A percentile compares a stretch with the other conserved stretches of the same genome.
These are phyloP conservation scores for Junonia oenone DNA, from an alignment of 2,888 invertebrate species.

Conservation along the genomic window DNA sequence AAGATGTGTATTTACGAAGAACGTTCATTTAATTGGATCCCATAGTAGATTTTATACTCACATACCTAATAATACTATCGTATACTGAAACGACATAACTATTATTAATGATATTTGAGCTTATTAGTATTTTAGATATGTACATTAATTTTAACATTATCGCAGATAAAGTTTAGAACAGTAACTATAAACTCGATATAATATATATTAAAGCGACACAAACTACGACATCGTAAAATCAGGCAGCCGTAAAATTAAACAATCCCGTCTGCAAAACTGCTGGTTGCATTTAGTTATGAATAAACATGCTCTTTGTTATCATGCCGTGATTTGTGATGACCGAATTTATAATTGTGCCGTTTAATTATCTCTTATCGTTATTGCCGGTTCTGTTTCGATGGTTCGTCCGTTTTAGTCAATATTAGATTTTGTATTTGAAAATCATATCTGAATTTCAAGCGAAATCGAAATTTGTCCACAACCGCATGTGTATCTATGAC, in stretches of 20 bases:
- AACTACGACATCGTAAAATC: constrained; percentile 28
- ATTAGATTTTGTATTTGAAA: not conserved
- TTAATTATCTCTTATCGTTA: not conserved
- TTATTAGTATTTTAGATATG: not conserved
- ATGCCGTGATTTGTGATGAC: constrained; percentile 8
- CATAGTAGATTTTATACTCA: not conserved
- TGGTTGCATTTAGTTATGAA: constrained; percentile 22
- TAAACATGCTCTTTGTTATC: constrained; percentile 16
- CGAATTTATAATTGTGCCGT: constrained; percentile 1
- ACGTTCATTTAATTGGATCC: not conserved
- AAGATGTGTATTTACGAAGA: not conserved
- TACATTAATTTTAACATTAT: constrained; percentile 13
- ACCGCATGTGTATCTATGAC: not conserved
- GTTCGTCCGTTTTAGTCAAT: not conserved
- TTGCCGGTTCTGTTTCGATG: not conserved
- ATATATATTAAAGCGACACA: constrained; percentile 23
- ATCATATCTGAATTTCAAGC: not conserved
- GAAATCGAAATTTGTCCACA: not conserved
- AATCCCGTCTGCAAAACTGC: constrained; percentile 25
- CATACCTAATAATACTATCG: not conserved
- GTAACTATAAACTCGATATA: constrained; percentile 15
- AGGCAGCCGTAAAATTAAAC: constrained; percentile 28
- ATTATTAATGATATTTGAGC: constrained; percentile 1
- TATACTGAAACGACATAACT: not conserved
- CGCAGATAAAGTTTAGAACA: constrained; percentile 19